These are phyloP conservation scores for Tinea semifulvella DNA, from an alignment of 2,888 invertebrate species.

Conservation along the genomic window DNA sequence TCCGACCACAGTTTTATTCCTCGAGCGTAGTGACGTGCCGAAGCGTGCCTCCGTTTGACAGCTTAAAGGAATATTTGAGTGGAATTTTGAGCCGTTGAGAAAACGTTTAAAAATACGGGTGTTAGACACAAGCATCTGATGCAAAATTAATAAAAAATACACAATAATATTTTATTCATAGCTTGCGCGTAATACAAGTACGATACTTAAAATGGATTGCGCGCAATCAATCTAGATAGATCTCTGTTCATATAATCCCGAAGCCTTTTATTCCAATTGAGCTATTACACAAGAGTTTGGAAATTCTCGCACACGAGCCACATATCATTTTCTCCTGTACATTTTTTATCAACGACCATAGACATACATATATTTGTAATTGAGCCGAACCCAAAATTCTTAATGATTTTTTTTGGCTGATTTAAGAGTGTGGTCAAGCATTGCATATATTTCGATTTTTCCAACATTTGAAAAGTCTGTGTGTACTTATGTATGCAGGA, in stretches of 20 bases:
- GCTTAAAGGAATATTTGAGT: too few relatives aligned
- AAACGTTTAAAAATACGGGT: not conserved
- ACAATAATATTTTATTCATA: conserved; percentile 5
- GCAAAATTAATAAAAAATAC: not conserved
- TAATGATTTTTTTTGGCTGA: too few relatives aligned
- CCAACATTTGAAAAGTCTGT: too few relatives aligned
- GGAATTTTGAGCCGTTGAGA: too few relatives aligned
- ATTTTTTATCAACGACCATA: conserved; percentile 33
- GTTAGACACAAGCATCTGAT: not conserved
- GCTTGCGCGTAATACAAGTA: not conserved
- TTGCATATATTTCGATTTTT: too few relatives aligned
- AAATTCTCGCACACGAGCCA: conserved; percentile 23
- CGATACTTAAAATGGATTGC: not conserved
- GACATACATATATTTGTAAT: too few relatives aligned
- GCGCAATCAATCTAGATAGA: conserved; percentile 1
- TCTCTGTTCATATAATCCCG: conserved; percentile 5
- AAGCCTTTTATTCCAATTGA: conserved; percentile 26
- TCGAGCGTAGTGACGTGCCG: too few relatives aligned
- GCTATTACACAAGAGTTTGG: conserved; percentile 23
- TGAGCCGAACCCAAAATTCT: too few relatives aligned
- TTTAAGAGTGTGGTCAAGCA: too few relatives aligned
- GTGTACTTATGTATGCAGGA: too few relatives aligned
- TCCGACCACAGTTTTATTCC: too few relatives aligned
- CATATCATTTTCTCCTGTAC: conserved; percentile 30
- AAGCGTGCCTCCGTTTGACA: too few relatives aligned